Evolutionary conservation across 2,888 invertebrate species (phyloP).

Genomic region (Eupithecia subumbrata): DNA sequence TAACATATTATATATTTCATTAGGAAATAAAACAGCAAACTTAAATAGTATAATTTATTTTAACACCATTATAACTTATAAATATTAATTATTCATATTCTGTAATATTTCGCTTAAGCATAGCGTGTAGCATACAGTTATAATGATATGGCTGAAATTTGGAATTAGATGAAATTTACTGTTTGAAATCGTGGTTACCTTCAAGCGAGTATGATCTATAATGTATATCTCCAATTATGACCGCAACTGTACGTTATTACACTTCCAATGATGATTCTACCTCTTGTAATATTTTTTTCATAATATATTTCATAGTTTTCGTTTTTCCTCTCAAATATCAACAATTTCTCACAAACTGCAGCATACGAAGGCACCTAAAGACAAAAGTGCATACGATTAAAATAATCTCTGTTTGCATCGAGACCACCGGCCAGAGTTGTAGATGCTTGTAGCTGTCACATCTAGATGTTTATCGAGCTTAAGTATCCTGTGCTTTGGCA

Average conservation of each 20-base stretch:
- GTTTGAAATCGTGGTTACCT: too few species aligned
- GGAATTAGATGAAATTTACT: too few species aligned
- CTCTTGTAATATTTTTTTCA: neutral
- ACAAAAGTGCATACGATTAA: slow-evolving; percentile 19
- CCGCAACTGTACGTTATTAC: neutral
- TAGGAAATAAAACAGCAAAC: too few species aligned
- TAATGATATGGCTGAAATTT: too few species aligned
- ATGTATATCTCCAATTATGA: too few species aligned
- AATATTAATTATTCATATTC: too few species aligned
- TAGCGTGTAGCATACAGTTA: too few species aligned
- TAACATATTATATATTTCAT: too few species aligned
- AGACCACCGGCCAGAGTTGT: slow-evolving; percentile 29
- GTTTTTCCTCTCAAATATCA: neutral
- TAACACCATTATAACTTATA: too few species aligned
- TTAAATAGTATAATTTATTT: too few species aligned
- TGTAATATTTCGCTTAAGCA: too few species aligned
- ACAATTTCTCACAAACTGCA: neutral
- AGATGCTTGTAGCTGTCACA: slow-evolving; percentile 36
- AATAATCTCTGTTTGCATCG: slow-evolving; percentile 23
- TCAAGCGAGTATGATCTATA: too few species aligned
- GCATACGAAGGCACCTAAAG: neutral
- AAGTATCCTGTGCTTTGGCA: slow-evolving; percentile 39
- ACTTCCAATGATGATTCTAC: neutral
- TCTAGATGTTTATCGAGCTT: slow-evolving; percentile 37
- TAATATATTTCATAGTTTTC: neutral